phyloP scores from a whole-genome alignment of 2,113 vertebrate species.

The Hippopotamus amphibius region DNA sequence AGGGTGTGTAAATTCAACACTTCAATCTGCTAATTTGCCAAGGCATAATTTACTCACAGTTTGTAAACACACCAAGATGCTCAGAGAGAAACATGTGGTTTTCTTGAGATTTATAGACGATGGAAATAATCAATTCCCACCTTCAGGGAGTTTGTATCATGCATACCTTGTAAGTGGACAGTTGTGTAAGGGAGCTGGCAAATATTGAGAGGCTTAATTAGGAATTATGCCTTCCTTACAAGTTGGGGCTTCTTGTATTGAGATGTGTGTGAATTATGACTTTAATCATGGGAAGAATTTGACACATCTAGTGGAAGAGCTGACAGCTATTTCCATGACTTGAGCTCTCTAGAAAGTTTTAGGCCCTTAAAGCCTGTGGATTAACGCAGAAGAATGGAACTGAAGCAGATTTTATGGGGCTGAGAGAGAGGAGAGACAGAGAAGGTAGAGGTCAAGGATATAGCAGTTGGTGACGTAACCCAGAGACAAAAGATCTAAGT shows the following conservation, averaged over 20 bases:
- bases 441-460: neutral
- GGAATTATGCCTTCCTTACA: neutral
- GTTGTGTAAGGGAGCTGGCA: neutral
- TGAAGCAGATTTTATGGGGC: neutral
- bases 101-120: constrained; percentile 55
- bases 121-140: constrained; percentile 12
- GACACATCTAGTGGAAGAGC: neutral
- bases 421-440: neutral
- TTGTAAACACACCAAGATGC: constrained; percentile 66
- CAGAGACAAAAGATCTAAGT: constrained; percentile 10
- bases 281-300: neutral
- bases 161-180: neutral
- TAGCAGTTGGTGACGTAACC: neutral
- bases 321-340: constrained; percentile 22
- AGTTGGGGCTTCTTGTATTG: neutral
- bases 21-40: constrained; percentile 69
- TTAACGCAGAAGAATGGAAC: neutral
- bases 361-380: neutral
- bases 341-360: constrained; percentile 26
- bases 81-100: constrained; percentile 49
- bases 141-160: neutral
- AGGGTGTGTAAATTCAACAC: constrained; percentile 60
- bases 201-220: neutral
- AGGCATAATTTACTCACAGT: constrained; percentile 68
- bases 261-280: constrained; percentile 4